Evolutionary conservation across 2,113 vertebrate species (phyloP), one percentile per base, ranked within the genome.

Genomic region (Pedionomus torquatus): DNA sequence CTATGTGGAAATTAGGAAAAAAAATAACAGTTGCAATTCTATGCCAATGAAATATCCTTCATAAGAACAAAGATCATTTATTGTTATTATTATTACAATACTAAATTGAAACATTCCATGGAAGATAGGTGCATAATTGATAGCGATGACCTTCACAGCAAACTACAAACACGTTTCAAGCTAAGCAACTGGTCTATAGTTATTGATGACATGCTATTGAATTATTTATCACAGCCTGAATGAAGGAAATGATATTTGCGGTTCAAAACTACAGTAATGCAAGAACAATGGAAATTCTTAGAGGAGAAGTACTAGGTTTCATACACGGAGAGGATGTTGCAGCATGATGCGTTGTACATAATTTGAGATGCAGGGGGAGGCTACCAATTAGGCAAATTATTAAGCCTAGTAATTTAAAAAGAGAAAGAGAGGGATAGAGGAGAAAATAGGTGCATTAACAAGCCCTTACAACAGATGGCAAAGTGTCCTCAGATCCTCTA

Each of bases 131-230:
- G 61, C 82, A 95, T 97, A 98, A 98, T 97, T 96, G 96, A 98
- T 97, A 90, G 84, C 14, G 2, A 87, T 97, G 94, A 97, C 97
- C 96, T 97, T 97, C 96, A 95, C 72, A 81, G 76, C 21, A 91
- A 97, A 97, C 95, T 85, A 88, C 94, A 97, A 95, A 95, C 94
- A 95, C 39, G 31, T 97, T 97, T 98, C 96, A 94, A 97, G 93
- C 82, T 89, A 95, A 97, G 97, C 97, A 98, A 98, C 94, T 97
- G 96, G 95, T 98, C 97, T 97, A 98, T 96, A 97, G 97, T 97
- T 98, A 98, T 97, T 97, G 98, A 97, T 98, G 98, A 97, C 95
- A 97, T 93, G 87, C 96, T 98, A 97, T 96, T 98, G 97, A 98
- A 98, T 98, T 98, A 98, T 98, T 98, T 98, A 98, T 98, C 95